These are phyloP conservation scores for Drosophila setifemur DNA, from an alignment of 1,140 invertebrate species.

Conservation along the genomic window DNA sequence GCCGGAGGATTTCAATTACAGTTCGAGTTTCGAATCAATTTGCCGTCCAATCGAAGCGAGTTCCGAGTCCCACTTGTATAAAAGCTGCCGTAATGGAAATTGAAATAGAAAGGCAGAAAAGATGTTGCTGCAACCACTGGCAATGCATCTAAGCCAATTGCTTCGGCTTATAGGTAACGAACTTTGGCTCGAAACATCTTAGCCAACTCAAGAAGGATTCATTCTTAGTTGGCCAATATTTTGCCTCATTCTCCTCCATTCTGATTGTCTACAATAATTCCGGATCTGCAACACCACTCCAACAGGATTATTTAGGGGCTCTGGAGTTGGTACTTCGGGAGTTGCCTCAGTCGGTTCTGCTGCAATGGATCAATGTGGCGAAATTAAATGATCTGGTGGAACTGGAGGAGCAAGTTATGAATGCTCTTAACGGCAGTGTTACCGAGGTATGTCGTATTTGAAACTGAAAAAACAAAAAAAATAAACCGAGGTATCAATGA, in stretches of 20 bases:
- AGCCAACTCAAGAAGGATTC: not conserved
- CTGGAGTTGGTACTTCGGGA: slow-evolving; percentile 41
- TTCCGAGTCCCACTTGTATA: slow-evolving; percentile 38
- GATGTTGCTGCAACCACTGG: slow-evolving; percentile 46
- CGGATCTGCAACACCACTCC: slow-evolving; percentile 17
- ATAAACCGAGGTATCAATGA: too few relatives aligned
- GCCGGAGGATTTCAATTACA: slow-evolving; percentile 44
- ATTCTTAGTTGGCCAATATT: slow-evolving; percentile 20
- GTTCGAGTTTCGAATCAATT: slow-evolving; percentile 66
- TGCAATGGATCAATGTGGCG: slow-evolving; percentile 71
- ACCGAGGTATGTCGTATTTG: too few relatives aligned
- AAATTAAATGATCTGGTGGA: slow-evolving; percentile 16
- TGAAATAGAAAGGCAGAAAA: slow-evolving; percentile 11
- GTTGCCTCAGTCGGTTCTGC: slow-evolving; percentile 23
- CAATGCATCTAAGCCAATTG: slow-evolving; percentile 41
- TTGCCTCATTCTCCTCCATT: slow-evolving; percentile 52
- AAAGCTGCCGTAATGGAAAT: slow-evolving; percentile 6
- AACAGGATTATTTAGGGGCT: slow-evolving; percentile 52
- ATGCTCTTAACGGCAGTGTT: slow-evolving; percentile 38
- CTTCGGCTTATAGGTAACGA: slow-evolving; percentile 53
- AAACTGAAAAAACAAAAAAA: too few relatives aligned
- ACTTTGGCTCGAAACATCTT: not conserved
- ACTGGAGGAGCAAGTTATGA: slow-evolving; percentile 41
- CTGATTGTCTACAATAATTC: slow-evolving; percentile 59
- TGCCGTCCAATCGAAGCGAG: slow-evolving; percentile 31